These are phyloP conservation scores for Diabrotica virgifera DNA, from an alignment of 1,140 invertebrate genomes.

Conservation along the genomic window DNA sequence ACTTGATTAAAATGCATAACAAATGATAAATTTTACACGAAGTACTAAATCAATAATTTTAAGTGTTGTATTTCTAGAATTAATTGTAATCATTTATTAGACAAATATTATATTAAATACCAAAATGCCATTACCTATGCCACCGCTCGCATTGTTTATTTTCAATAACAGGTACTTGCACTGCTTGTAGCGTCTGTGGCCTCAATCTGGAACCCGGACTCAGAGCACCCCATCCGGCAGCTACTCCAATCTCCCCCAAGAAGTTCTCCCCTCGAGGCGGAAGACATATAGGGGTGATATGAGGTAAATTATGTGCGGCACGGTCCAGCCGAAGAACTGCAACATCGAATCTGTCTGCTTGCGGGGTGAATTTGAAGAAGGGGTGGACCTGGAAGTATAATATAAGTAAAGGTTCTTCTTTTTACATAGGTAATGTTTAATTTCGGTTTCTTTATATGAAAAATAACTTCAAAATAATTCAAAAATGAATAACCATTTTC, in stretches of 20 bases:
- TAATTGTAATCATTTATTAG: too few species aligned
- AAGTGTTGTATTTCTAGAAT: too few species aligned
- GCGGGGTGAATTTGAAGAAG: conserved; percentile 92
- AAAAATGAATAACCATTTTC: too few species aligned
- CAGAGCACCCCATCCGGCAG: conserved; percentile 92
- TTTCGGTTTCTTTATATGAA: too few species aligned
- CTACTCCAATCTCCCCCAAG: conserved; percentile 86
- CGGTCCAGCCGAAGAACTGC: conserved; percentile 85
- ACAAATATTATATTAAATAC: neutral
- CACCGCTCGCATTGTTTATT: conserved; percentile 72
- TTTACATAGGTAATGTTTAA: too few species aligned
- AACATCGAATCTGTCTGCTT: conserved; percentile 86
- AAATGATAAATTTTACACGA: too few species aligned
- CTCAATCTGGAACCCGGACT: conserved; percentile 79
- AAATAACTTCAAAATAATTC: too few species aligned
- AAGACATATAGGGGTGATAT: conserved; percentile 90
- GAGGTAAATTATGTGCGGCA: conserved; percentile 85
- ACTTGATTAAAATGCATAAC: too few species aligned
- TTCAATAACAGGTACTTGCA: conserved; percentile 88
- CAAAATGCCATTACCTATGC: conserved; percentile 25
- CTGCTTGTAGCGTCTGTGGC: conserved; percentile 87
- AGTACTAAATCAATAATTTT: too few species aligned
- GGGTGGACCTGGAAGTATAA: conserved; percentile 72
- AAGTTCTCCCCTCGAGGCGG: conserved; percentile 88
- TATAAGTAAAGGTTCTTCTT: too few species aligned